phyloP scores from a whole-genome alignment of 1,140 invertebrate species.

The Drosophila baimaii region DNA sequence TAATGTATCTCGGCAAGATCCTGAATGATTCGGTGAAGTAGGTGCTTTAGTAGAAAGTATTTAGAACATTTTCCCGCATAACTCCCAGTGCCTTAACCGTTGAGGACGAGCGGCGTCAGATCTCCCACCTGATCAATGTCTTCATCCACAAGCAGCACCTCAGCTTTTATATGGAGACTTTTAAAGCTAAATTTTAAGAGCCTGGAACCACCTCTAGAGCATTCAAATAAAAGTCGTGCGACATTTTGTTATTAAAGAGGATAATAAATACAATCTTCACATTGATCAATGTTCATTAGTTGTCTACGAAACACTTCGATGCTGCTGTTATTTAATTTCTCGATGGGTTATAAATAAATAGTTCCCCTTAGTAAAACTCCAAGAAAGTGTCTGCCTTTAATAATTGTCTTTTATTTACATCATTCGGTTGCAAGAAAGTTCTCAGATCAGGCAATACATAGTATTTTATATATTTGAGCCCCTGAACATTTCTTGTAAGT shows the following conservation, averaged over 20 bases:
- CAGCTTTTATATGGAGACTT: constrained; percentile 96
- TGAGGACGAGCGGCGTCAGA: constrained; percentile 95
- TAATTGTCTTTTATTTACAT: neutral
- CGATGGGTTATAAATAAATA: too few relatives aligned
- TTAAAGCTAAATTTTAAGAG: too few relatives aligned
- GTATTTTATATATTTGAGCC: neutral
- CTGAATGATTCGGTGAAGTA: constrained; percentile 97
- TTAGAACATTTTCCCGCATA: neutral
- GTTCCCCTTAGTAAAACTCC: too few relatives aligned
- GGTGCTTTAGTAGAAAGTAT: too few relatives aligned
- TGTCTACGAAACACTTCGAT: too few relatives aligned
- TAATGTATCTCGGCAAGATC: constrained; percentile 94
- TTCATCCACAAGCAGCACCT: constrained; percentile 93
- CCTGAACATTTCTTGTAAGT: neutral
- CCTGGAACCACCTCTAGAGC: too few relatives aligned
- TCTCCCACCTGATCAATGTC: constrained; percentile 92
- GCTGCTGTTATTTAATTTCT: too few relatives aligned
- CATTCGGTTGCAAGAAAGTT: too few relatives aligned
- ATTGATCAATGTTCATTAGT: too few relatives aligned
- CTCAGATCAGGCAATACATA: neutral
- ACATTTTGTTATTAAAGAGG: too few relatives aligned
- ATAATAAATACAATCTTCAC: too few relatives aligned
- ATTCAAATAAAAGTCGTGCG: too few relatives aligned
- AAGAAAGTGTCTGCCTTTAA: neutral
- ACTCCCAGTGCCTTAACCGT: constrained; percentile 94